A percentile compares a stretch with the other conserved stretches of the same genome.
phyloP scores from a whole-genome alignment of 2,113 vertebrate genomes.

The Lophura nycthemera region DNA sequence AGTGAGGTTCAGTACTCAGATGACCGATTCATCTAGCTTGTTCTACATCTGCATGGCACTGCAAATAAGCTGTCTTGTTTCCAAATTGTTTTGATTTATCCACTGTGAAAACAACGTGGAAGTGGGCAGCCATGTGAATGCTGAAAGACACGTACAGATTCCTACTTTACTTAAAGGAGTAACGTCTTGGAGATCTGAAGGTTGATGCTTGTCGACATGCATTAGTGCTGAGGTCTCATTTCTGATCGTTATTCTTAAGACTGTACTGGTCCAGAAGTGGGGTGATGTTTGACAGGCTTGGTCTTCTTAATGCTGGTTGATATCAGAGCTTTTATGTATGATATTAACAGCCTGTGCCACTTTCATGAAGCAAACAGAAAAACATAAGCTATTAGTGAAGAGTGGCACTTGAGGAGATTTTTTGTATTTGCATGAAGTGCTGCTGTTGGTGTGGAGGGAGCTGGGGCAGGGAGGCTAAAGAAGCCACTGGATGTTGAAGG shows the following conservation, averaged over 20 bases:
- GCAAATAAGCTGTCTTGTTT: background rate
- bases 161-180: background rate
- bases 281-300: background rate
- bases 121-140: background rate
- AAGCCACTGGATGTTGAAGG: background rate
- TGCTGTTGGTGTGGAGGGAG: background rate
- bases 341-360: background rate
- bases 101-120: background rate
- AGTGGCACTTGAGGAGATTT: rapidly evolving
- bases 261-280: background rate
- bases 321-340: background rate
- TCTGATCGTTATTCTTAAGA: background rate
- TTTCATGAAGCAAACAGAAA: background rate
- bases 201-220: background rate
- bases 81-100: background rate
- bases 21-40: background rate
- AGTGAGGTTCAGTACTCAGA: background rate
- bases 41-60: background rate
- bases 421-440: background rate
- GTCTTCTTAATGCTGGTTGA: background rate
- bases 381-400: background rate
- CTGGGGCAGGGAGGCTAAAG: background rate
- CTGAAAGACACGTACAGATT: background rate
- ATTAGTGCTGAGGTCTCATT: background rate
- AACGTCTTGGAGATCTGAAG: background rate